These are phyloP conservation scores for Philonicus albiceps DNA, from an alignment of 2,888 invertebrate species.

Conservation along the genomic window DNA sequence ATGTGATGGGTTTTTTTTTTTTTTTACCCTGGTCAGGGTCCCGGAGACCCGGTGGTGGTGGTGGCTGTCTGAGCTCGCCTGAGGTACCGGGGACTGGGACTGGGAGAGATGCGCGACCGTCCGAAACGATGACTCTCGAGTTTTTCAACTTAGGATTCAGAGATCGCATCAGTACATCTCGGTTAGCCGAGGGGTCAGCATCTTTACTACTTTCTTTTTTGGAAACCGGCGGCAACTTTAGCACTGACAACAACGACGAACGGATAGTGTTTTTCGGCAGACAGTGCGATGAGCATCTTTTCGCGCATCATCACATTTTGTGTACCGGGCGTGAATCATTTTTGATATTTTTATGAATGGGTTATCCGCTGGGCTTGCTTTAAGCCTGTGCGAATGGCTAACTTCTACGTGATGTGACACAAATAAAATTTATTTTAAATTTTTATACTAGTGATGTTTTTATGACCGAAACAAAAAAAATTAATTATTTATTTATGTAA, in stretches of 20 bases:
- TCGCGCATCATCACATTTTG: not conserved
- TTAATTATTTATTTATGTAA: not conserved
- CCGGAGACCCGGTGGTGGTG: conserved; percentile 21
- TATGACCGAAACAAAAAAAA: not conserved
- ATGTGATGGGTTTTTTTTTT: not conserved
- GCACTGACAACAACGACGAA: not conserved
- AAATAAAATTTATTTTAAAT: not conserved
- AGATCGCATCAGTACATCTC: conserved; percentile 50
- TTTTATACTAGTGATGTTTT: not conserved
- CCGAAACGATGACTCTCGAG: conserved; percentile 29
- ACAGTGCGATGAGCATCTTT: not conserved
- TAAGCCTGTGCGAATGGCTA: not conserved
- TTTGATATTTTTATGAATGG: not conserved
- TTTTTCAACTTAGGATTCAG: conserved; percentile 3
- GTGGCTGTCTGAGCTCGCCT: not conserved
- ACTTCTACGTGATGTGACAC: not conserved
- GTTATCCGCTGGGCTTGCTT: not conserved
- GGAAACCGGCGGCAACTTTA: not conserved
- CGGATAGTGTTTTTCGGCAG: conserved; percentile 11
- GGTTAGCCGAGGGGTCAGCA: conserved; percentile 51
- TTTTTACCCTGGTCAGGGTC: conserved; percentile 18
- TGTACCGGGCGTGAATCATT: not conserved
- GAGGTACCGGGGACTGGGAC: not conserved
- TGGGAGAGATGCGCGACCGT: conserved; percentile 40
- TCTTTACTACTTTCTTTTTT: conserved; percentile 33